Percentiles rank a stretch among this genome's conserved stretches.
Conservation (phyloP, 2,797 vertebrate species). For the Yasuhikotakia modesta region DNA sequence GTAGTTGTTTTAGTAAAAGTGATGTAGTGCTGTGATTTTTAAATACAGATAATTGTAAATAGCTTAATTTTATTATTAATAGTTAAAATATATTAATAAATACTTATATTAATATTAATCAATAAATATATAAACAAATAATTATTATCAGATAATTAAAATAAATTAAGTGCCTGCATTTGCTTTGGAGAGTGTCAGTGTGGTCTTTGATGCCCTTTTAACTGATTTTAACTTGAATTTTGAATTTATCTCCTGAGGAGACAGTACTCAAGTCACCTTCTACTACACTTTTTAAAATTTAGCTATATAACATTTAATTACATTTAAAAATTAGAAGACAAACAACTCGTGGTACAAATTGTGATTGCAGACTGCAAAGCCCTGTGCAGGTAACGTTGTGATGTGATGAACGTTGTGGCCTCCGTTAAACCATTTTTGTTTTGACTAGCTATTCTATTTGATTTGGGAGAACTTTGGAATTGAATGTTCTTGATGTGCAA, state of each 20-base stretch:
- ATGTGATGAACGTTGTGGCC: too few relatives aligned
- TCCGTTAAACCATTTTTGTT: neutral
- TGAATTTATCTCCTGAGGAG: neutral
- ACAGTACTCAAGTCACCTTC: neutral
- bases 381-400: too few relatives aligned
- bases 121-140: too few relatives aligned
- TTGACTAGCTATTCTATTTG: neutral
- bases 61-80: constrained; percentile 14
- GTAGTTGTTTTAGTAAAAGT: constrained; percentile 25
- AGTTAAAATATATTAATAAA: neutral
- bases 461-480: too few relatives aligned
- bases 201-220: neutral
- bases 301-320: neutral
- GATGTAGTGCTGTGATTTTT: constrained; percentile 14
- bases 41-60: constrained; percentile 18
- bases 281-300: too few relatives aligned
- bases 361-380: too few relatives aligned
- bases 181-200: neutral
- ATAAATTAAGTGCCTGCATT: neutral
- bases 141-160: too few relatives aligned
- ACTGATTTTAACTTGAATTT: neutral
- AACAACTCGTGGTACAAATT: neutral
- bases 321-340: neutral
- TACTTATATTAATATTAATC: too few relatives aligned
- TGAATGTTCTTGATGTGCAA: neutral